Conservation (phyloP, 2,113 vertebrate species). For the Coryphaenoides rupestris region DNA sequence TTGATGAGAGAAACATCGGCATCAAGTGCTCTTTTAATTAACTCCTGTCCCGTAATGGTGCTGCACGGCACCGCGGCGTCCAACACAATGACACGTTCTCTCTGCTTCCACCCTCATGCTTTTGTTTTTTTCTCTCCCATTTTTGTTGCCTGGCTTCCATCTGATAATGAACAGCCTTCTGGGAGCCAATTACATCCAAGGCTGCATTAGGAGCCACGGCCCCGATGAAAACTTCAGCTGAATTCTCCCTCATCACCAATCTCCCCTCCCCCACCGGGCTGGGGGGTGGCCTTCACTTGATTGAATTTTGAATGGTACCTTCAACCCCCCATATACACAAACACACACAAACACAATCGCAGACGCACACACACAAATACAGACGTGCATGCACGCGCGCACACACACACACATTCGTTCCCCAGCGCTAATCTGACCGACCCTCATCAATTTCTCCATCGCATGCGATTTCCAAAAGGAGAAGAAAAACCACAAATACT, state of each 20-base stretch:
- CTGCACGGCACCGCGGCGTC: conserved; percentile 45
- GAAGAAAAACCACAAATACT: conserved; percentile 38
- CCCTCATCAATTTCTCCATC: neutral
- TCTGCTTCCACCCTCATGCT: conserved; percentile 35
- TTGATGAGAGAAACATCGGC: conserved; percentile 68
- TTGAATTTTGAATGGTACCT: conserved; percentile 69
- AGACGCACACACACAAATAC: no score
- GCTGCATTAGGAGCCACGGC: conserved; percentile 71
- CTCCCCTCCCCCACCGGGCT: conserved; percentile 50
- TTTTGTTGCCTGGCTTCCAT: conserved; percentile 65
- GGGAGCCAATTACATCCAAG: conserved; percentile 79
- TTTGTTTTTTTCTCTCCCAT: conserved; percentile 55
- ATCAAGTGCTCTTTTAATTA: conserved; percentile 77
- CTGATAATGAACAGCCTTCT: conserved; percentile 77
- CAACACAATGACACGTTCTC: no score
- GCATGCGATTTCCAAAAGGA: neutral
- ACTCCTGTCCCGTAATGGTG: conserved; percentile 67
- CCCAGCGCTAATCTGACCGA: neutral
- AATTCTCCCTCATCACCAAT: conserved; percentile 44
- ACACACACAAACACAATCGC: conserved; percentile 26
- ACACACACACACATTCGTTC: neutral
- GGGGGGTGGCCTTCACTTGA: conserved; percentile 69
- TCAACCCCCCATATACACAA: conserved; percentile 16
- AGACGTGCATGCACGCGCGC: neutral
- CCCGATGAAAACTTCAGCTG: conserved; percentile 69